These are phyloP conservation scores for Otus scops DNA, from an alignment of 2,797 vertebrate species.

Conservation along the genomic window DNA sequence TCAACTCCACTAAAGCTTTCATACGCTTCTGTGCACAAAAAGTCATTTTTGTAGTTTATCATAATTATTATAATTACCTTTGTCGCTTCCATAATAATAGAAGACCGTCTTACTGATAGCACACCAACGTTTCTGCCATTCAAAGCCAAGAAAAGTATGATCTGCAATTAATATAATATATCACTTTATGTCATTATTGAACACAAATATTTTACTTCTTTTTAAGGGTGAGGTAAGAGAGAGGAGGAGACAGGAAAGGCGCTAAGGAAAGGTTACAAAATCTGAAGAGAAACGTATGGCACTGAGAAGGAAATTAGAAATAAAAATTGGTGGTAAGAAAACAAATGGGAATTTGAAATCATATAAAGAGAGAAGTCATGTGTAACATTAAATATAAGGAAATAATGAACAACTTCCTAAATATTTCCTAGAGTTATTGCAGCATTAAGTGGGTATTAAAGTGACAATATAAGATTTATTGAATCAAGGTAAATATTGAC, in stretches of 20 bases:
- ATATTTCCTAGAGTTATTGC: slow-evolving; percentile 51
- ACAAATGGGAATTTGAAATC: slow-evolving; percentile 18
- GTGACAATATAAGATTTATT: slow-evolving; percentile 61
- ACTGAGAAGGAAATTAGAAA: not conserved
- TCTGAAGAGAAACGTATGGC: not conserved
- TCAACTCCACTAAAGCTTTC: not conserved
- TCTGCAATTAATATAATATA: slow-evolving; percentile 76
- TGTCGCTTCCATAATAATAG: slow-evolving; percentile 96
- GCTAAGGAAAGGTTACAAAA: not conserved
- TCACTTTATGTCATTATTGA: not conserved
- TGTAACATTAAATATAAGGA: slow-evolving; percentile 43
- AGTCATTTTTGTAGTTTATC: not conserved
- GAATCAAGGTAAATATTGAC: slow-evolving; percentile 66
- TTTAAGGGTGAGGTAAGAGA: not conserved
- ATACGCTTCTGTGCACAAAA: not conserved
- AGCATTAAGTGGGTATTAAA: slow-evolving; percentile 57
- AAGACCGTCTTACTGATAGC: slow-evolving; percentile 87
- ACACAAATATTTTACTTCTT: not conserved
- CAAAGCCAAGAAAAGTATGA: slow-evolving; percentile 95
- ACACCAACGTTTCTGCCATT: slow-evolving; percentile 98
- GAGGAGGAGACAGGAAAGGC: not conserved
- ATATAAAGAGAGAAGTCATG: not conserved
- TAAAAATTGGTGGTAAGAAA: not conserved
- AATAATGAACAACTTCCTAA: slow-evolving; percentile 61
- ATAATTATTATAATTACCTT: slow-evolving; percentile 79